Conservation (phyloP, 1,140 invertebrate species). For the Anastrepha obliqua region DNA sequence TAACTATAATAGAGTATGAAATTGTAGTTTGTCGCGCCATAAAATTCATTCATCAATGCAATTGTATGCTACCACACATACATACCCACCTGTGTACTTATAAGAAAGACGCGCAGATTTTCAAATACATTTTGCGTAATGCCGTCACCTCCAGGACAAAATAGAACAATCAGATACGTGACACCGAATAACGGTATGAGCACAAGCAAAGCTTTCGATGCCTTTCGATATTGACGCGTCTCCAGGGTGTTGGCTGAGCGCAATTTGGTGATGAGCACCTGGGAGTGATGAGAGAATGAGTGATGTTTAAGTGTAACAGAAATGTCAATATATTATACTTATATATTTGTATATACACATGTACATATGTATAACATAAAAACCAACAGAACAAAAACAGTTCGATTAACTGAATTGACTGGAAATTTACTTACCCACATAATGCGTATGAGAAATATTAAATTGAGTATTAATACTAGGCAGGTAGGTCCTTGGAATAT, state of each 20-base stretch:
- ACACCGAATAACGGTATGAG: slow-evolving; percentile 92
- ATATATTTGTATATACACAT: not conserved
- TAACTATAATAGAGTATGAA: too few species aligned
- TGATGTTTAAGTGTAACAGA: too few species aligned
- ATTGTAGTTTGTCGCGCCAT: too few species aligned
- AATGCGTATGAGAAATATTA: slow-evolving; percentile 91
- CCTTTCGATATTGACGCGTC: slow-evolving; percentile 91
- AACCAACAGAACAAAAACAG: not conserved
- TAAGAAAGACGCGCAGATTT: slow-evolving; percentile 82
- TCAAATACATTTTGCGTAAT: slow-evolving; percentile 81
- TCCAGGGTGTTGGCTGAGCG: slow-evolving; percentile 89
- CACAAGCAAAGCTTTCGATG: slow-evolving; percentile 90
- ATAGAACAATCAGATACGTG: slow-evolving; percentile 88
- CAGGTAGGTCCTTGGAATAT: slow-evolving; percentile 86
- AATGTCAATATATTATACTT: too few species aligned
- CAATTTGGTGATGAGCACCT: slow-evolving; percentile 94
- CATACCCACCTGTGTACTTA: slow-evolving; percentile 89
- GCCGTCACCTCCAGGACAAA: slow-evolving; percentile 82
- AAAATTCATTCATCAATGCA: too few species aligned
- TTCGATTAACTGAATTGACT: not conserved
- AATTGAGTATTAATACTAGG: slow-evolving; percentile 85
- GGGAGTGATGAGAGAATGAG: slow-evolving; percentile 12
- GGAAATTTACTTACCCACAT: slow-evolving; percentile 86
- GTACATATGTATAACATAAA: not conserved
- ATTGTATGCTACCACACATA: slow-evolving; percentile 71